Percentiles rank a stretch among this genome's conserved stretches.
These are phyloP conservation scores for Hyposmocoma kahamanoa DNA, from an alignment of 1,140 invertebrate genomes.

Conservation along the genomic window DNA sequence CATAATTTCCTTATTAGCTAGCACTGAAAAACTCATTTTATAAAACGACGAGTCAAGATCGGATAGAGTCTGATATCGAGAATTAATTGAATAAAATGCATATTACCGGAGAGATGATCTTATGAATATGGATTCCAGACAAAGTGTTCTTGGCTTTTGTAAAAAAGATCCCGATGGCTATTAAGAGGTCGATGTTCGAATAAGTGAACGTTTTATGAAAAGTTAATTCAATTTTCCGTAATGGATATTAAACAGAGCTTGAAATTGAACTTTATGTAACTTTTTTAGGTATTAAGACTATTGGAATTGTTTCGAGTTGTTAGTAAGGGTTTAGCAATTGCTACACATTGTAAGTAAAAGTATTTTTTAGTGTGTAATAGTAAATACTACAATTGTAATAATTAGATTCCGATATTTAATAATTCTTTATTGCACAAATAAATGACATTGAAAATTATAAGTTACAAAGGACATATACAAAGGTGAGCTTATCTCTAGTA, in stretches of 20 bases:
- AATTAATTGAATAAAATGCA: slow-evolving; percentile 65
- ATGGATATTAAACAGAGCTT: no score
- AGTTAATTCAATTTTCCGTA: no score
- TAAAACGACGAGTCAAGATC: slow-evolving; percentile 30
- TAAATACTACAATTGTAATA: no score
- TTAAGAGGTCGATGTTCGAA: slow-evolving; percentile 21
- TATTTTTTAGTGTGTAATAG: no score
- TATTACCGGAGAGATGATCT: slow-evolving; percentile 11
- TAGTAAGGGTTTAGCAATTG: not conserved
- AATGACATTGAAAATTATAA: no score
- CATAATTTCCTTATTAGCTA: no score
- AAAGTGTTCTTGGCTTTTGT: slow-evolving; percentile 39
- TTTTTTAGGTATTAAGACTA: not conserved
- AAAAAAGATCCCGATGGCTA: slow-evolving; percentile 39
- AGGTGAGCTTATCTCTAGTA: no score
- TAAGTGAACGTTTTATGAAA: not conserved
- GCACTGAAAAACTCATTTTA: no score
- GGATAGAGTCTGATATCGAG: slow-evolving; percentile 47
- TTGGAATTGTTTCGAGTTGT: not conserved
- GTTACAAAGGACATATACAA: no score
- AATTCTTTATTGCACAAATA: no score
- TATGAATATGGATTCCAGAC: slow-evolving; percentile 53
- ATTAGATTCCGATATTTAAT: no score
- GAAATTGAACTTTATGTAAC: no score
- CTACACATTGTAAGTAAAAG: not conserved